These are phyloP conservation scores for Mustela lutreola DNA, from an alignment of 2,113 vertebrate genomes.

Conservation along the genomic window DNA sequence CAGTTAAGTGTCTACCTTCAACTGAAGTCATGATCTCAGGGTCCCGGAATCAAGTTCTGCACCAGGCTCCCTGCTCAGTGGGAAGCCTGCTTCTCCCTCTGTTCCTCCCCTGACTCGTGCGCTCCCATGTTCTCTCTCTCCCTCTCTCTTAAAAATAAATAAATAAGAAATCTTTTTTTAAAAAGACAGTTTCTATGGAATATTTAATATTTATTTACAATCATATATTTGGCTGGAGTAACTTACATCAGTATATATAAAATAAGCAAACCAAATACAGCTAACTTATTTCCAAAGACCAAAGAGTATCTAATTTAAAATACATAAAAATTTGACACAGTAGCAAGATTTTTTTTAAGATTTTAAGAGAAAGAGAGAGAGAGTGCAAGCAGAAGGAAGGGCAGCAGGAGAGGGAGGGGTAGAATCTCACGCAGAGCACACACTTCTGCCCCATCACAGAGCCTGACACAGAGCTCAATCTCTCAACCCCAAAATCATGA, in stretches of 20 bases:
- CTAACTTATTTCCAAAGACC: background rate
- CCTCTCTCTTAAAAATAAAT: background rate
- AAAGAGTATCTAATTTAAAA: background rate
- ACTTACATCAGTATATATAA: background rate
- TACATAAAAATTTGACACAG: background rate
- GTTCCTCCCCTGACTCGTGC: background rate
- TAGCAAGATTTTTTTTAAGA: background rate
- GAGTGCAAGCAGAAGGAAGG: background rate
- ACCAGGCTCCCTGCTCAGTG: background rate
- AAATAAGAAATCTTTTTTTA: background rate
- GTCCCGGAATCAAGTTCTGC: background rate
- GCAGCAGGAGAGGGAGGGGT: background rate
- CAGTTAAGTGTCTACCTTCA: background rate
- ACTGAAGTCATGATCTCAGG: background rate
- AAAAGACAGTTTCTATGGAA: background rate
- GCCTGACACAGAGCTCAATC: background rate
- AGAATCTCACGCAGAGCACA: background rate
- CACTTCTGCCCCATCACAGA: rapidly evolving
- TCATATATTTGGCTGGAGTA: background rate
- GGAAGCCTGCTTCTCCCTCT: background rate
- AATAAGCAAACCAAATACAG: slow-evolving; percentile 1
- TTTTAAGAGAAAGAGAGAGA: background rate
- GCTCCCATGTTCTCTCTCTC: background rate
- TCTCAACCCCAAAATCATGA: background rate
- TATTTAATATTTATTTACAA: background rate